Base-by-base conservation (phyloP, 2,888 invertebrate genomes). In the Perizoma affinitatum region DNA sequence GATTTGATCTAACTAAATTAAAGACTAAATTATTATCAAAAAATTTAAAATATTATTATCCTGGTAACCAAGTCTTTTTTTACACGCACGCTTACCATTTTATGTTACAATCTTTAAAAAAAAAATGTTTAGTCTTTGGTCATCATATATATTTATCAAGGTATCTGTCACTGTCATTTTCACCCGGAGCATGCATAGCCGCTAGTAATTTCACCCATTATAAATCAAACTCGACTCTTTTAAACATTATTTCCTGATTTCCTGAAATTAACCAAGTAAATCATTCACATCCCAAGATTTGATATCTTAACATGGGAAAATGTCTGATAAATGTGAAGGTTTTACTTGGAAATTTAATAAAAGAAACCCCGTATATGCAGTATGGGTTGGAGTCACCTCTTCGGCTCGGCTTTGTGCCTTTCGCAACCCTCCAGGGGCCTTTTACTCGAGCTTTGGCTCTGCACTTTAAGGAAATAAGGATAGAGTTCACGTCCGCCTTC, bases 361-460 rank as follows among this genome's bases (percentile, higher is more conserved):
- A 56, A 50, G 49, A 56, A 56, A 56, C 56, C 56, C 44, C 45
- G 56, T 56, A 42, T 45, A 45, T 43, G 38, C 42, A 44, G 46
- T 33, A 22, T 36, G 42, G 41, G 55, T 43, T 9, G 41, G 41
- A 55, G 22, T 56, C 38, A 40, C 33, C 52, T 48, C 58, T 38
- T 53, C 33, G 49, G 9, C 49, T 56, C 36, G 49, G 38, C 55
- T 56, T 58, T 48, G 48, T 40, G 53, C 52, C 53, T 48, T 48
- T 49, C 49, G 22, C 35, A 38, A 44, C 22, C 42, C 55, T 22
- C 55, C 22, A 38, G 48, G 48, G 58, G 53, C 48, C 53, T 49
- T 58, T 53, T 53, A 53, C 48, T 44, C 38, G 52, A 58, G 58
- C 52, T 58, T 48, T 53, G 47, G 58, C 58, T 48, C 36, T 38